Conservation (phyloP, 2,888 invertebrate genomes). For the Stenichneumon culpator region DNA sequence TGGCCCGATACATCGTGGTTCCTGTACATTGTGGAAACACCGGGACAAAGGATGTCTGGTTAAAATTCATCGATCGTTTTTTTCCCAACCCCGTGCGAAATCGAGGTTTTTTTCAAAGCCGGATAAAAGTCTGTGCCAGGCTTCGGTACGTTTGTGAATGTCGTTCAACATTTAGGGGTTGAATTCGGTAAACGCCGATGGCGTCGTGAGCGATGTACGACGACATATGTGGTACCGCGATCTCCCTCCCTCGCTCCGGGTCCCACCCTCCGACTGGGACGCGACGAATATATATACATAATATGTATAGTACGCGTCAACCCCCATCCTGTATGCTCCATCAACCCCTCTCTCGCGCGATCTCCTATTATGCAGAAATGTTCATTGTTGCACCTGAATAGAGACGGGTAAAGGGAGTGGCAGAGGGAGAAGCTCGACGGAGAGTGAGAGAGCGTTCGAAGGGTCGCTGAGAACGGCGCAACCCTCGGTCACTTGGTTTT, state of each 20-base stretch:
- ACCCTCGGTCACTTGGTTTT: conserved; percentile 54
- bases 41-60: conserved; percentile 11
- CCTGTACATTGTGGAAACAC: too few relatives aligned
- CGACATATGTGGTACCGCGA: conserved; percentile 61
- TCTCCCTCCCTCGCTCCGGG: conserved; percentile 56
- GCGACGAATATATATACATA: conserved; percentile 37
- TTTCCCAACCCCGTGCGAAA: conserved; percentile 15
- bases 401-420: conserved; percentile 70
- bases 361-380: conserved; percentile 78
- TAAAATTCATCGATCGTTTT: conserved; percentile 61
- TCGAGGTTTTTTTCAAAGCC: conserved; percentile 43
- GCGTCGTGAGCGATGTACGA: conserved; percentile 41
- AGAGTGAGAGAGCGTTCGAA: background rate
- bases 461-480: conserved; percentile 32
- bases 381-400: conserved; percentile 77
- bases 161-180: conserved; percentile 59
- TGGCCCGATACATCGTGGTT: too few relatives aligned
- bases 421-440: conserved; percentile 11
- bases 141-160: conserved; percentile 49
- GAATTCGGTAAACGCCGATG: conserved; percentile 62
- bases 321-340: conserved; percentile 36
- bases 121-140: conserved; percentile 50
- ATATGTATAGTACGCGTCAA: conserved; percentile 34
- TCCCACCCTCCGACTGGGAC: conserved; percentile 40
- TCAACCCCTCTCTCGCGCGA: conserved; percentile 66